Evolutionary conservation across 2,888 invertebrate species (phyloP).

Genomic region (Synergus japonicus): DNA sequence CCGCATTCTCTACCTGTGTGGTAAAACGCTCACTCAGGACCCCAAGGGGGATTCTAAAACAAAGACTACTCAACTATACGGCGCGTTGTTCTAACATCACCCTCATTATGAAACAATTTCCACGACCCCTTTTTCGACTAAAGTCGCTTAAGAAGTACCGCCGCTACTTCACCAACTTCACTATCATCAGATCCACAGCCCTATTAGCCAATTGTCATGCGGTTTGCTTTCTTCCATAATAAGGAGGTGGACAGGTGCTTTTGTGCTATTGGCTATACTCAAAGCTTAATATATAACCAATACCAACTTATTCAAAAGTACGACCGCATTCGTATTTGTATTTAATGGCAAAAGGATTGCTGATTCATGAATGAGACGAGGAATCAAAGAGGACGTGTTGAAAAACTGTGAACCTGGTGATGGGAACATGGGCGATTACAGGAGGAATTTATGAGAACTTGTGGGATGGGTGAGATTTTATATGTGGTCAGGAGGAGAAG

Average conservation of each 20-base stretch:
- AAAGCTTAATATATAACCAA: background rate
- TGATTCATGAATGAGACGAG: constrained; percentile 37
- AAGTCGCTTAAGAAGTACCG: constrained; percentile 55
- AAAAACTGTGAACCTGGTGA: constrained; percentile 29
- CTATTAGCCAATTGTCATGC: constrained; percentile 63
- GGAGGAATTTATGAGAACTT: constrained; percentile 32
- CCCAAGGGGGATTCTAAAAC: constrained; percentile 71
- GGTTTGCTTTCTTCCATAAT: constrained; percentile 59
- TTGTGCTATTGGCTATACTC: constrained; percentile 17
- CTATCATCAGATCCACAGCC: constrained; percentile 51
- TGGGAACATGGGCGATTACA: constrained; percentile 32
- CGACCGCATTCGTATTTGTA: background rate
- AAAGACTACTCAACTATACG: constrained; percentile 66
- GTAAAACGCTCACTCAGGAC: constrained; percentile 65
- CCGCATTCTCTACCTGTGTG: constrained; percentile 73
- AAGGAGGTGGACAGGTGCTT: constrained; percentile 48
- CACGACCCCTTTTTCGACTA: constrained; percentile 54
- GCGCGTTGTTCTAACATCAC: constrained; percentile 67
- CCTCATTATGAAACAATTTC: constrained; percentile 72
- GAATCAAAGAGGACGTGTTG: constrained; percentile 35
- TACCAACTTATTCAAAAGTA: constrained; percentile 16
- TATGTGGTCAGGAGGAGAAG: constrained; percentile 5
- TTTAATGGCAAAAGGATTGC: constrained; percentile 31
- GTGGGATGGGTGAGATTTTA: constrained; percentile 31
- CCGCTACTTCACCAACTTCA: constrained; percentile 50